phyloP scores from a whole-genome alignment of 2,113 vertebrate genomes.

The Agapornis roseicollis region DNA sequence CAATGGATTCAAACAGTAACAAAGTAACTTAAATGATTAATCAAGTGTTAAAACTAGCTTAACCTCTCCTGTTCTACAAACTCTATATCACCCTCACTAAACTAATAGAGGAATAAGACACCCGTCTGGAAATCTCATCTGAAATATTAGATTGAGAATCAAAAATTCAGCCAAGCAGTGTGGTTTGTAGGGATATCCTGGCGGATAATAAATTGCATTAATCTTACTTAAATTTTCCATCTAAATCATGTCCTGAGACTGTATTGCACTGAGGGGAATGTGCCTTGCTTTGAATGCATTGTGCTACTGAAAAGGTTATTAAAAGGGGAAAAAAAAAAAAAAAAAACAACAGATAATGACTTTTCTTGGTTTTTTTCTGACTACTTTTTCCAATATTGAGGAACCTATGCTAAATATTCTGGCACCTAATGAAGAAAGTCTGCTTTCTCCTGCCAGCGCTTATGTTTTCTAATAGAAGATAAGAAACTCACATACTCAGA shows the following conservation, averaged over 20 bases:
- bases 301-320: constrained; percentile 83
- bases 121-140: constrained; percentile 97
- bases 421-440: constrained; percentile 43
- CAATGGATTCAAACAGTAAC: constrained; percentile 76
- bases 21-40: constrained; percentile 83
- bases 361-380: constrained; percentile 56
- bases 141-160: constrained; percentile 83
- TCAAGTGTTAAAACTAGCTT: constrained; percentile 84
- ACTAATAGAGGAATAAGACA: constrained; percentile 90
- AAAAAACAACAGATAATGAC: constrained; percentile 32
- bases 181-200: constrained; percentile 96
- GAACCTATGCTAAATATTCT: constrained; percentile 55
- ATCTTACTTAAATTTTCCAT: constrained; percentile 92
- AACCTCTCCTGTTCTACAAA: constrained; percentile 83
- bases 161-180: constrained; percentile 82
- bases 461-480: constrained; percentile 17
- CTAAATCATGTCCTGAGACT: constrained; percentile 80
- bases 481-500: constrained; percentile 31
- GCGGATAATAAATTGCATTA: constrained; percentile 92
- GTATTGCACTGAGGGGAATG: constrained; percentile 73
- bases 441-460: background rate
- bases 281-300: constrained; percentile 76
- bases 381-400: constrained; percentile 60
- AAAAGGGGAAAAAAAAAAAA: constrained; percentile 36
- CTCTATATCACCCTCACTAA: constrained; percentile 89